These are phyloP conservation scores for Nomada ruficornis DNA, from an alignment of 2,888 invertebrate genomes.

Conservation along the genomic window DNA sequence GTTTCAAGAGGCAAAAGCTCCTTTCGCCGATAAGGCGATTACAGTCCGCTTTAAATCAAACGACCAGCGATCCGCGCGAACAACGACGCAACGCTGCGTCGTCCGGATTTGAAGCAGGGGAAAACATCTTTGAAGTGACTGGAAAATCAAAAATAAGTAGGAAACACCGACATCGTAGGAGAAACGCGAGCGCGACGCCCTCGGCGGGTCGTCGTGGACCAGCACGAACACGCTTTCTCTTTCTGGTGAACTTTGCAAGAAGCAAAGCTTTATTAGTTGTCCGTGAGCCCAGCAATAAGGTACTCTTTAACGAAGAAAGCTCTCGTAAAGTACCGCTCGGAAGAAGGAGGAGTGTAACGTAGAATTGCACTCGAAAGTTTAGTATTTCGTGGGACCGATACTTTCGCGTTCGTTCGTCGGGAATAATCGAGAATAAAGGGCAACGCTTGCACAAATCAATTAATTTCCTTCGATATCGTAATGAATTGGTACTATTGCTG, in stretches of 20 bases:
- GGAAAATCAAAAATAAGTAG: constrained; percentile 46
- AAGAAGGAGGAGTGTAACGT: constrained; percentile 13
- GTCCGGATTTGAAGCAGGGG: constrained; percentile 44
- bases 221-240: constrained; percentile 22
- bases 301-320: constrained; percentile 62
- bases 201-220: not conserved
- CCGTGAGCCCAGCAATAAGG: constrained; percentile 55
- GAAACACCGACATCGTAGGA: not conserved
- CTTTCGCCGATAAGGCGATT: constrained; percentile 54
- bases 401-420: constrained; percentile 4
- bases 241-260: constrained; percentile 31
- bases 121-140: constrained; percentile 50
- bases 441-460: not conserved
- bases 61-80: constrained; percentile 32
- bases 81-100: constrained; percentile 18
- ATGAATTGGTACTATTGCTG: not conserved
- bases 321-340: constrained; percentile 50
- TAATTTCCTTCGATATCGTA: not conserved
- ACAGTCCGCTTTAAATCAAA: constrained; percentile 56
- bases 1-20: constrained; percentile 36
- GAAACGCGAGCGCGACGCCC: not conserved
- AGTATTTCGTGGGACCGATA: constrained; percentile 40
- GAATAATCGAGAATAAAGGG: constrained; percentile 6
- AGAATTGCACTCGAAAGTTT: constrained; percentile 47
- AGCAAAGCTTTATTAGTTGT: constrained; percentile 38